phyloP scores from a whole-genome alignment of 2,797 vertebrate genomes.

The Gymnoscopelus braueri region DNA sequence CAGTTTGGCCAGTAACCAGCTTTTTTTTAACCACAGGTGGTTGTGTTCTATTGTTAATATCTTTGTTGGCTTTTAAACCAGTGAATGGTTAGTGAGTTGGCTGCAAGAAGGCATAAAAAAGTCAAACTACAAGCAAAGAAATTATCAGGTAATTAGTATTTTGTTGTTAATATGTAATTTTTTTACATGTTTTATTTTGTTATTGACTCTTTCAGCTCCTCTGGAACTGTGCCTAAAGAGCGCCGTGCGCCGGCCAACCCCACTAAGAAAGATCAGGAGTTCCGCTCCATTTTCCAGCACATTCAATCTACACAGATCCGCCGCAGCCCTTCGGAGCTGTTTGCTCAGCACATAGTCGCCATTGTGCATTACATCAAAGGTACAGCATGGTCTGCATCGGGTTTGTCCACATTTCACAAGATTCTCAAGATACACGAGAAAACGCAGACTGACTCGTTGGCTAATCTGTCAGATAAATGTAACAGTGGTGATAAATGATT shows the following conservation, averaged over 20 bases:
- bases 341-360: conserved; percentile 97
- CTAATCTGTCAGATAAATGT: neutral
- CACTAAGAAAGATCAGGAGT: conserved; percentile 93
- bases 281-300: conserved; percentile 97
- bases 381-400: conserved; percentile 57
- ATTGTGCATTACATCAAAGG: conserved; percentile 99
- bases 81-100: too few relatives aligned
- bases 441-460: neutral
- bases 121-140: neutral
- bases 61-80: too few relatives aligned
- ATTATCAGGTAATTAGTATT: neutral
- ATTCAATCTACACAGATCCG: conserved; percentile 93
- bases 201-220: conserved; percentile 52
- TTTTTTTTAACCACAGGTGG: too few relatives aligned
- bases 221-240: conserved; percentile 88
- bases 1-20: too few relatives aligned
- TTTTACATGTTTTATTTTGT: neutral
- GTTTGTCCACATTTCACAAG: too few relatives aligned
- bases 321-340: conserved; percentile 93
- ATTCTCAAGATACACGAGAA: neutral
- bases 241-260: conserved; percentile 87
- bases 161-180: neutral
- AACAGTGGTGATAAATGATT: neutral
- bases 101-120: neutral
- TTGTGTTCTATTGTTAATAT: too few relatives aligned